Conservation (phyloP, 2,888 invertebrate genomes). For the Meteorus cinctellus region DNA sequence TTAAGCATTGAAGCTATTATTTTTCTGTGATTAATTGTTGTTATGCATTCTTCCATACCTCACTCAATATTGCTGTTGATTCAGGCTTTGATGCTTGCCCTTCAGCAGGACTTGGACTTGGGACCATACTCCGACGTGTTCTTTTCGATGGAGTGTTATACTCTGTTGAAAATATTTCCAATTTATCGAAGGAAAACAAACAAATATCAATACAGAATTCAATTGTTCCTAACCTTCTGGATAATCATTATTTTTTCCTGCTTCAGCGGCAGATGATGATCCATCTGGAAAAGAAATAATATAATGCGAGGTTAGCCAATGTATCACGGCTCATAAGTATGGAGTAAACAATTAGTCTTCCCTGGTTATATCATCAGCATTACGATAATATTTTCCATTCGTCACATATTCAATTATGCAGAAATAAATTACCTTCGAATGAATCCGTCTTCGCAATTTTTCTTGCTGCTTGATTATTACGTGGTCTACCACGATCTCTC, state of each 20-base stretch:
- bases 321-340: background rate
- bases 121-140: constrained; percentile 67
- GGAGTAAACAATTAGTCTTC: background rate
- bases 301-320: background rate
- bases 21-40: background rate
- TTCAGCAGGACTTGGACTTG: constrained; percentile 72
- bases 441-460: constrained; percentile 65
- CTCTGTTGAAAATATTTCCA: constrained; percentile 56
- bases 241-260: constrained; percentile 65
- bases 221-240: constrained; percentile 63
- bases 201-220: constrained; percentile 1
- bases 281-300: constrained; percentile 59
- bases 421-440: constrained; percentile 58
- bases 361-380: background rate
- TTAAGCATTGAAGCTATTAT: background rate
- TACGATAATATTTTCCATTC: background rate
- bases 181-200: constrained; percentile 5
- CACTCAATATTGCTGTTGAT: constrained; percentile 70
- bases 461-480: constrained; percentile 58
- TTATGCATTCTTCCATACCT: constrained; percentile 56
- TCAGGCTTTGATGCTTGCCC: constrained; percentile 72
- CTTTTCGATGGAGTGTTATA: constrained; percentile 64
- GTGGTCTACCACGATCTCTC: constrained; percentile 63
- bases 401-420: background rate
- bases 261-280: constrained; percentile 61